These are phyloP conservation scores for Esox lucius DNA, from an alignment of 2,797 vertebrate genomes.

Conservation along the genomic window DNA sequence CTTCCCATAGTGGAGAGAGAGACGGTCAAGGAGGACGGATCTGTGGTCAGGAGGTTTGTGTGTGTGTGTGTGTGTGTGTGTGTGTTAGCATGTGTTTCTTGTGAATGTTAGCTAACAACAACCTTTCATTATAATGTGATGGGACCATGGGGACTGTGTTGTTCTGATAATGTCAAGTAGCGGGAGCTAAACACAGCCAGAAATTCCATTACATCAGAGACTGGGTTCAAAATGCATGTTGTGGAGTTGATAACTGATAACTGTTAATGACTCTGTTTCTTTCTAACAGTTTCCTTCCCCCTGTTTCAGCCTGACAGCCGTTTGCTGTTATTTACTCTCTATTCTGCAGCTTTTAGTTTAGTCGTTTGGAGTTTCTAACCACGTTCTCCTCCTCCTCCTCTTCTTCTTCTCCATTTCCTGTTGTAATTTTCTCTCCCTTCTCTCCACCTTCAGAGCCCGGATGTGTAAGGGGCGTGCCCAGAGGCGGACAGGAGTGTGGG, in stretches of 20 bases:
- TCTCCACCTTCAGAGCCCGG: slow-evolving; percentile 54
- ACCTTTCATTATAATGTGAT: neutral
- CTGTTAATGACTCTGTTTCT: neutral
- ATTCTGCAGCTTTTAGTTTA: neutral
- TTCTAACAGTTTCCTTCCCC: neutral
- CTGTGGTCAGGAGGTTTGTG: slow-evolving; percentile 89
- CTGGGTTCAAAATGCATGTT: slow-evolving; percentile 26
- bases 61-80: slow-evolving; percentile 23
- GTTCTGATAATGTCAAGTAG: neutral
- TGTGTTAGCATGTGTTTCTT: neutral
- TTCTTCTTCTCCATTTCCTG: neutral
- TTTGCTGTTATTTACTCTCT: neutral
- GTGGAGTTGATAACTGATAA: neutral
- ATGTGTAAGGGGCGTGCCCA: slow-evolving; percentile 60
- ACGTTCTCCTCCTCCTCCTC: neutral
- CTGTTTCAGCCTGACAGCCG: neutral
- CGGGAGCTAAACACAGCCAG: neutral
- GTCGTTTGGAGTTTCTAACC: slow-evolving; percentile 11
- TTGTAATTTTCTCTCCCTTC: neutral
- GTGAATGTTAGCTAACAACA: neutral
- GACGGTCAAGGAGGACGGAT: slow-evolving; percentile 83
- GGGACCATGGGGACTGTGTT: neutral
- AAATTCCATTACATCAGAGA: neutral
- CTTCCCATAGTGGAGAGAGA: slow-evolving; percentile 82
- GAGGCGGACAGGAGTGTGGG: slow-evolving; percentile 83